Conservation (phyloP, 2,888 invertebrate genomes). For the Lasioglossum vierecki region DNA sequence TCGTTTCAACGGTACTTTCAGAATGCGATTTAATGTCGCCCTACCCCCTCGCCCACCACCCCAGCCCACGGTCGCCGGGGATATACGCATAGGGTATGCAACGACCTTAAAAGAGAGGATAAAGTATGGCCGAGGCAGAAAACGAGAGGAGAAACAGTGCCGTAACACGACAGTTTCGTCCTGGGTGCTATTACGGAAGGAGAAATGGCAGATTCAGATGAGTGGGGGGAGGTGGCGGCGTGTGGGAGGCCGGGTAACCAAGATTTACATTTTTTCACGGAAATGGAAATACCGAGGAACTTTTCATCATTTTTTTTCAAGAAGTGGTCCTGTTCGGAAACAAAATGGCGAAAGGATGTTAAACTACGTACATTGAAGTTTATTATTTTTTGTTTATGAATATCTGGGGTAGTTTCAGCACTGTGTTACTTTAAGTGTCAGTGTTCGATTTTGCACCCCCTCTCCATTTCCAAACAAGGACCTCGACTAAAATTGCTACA, state of each 20-base stretch:
- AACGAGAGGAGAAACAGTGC: constrained; percentile 36
- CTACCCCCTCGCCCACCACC: not conserved
- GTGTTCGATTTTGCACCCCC: not conserved
- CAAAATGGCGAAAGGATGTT: not conserved
- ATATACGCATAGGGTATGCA: constrained; percentile 7
- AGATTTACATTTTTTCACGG: constrained; percentile 75
- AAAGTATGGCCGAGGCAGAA: not conserved
- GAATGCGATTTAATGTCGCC: constrained; percentile 27
- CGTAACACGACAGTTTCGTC: constrained; percentile 61
- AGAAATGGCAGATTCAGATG: constrained; percentile 64
- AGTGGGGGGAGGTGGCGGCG: constrained; percentile 25
- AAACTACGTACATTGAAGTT: not conserved
- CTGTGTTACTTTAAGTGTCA: not conserved
- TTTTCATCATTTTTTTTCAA: not conserved
- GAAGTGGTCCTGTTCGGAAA: not conserved
- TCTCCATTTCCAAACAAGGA: not conserved
- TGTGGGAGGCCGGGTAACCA: constrained; percentile 66
- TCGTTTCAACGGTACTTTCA: constrained; percentile 27
- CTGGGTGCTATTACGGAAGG: constrained; percentile 58
- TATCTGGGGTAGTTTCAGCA: not conserved
- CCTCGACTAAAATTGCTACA: not conserved
- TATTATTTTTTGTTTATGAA: not conserved
- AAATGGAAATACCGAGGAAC: not conserved
- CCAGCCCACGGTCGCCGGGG: not conserved
- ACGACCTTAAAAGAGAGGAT: constrained; percentile 27